Evolutionary conservation across 2,113 vertebrate genomes (phyloP).

Genomic region (Hippocampus barbouri): DNA sequence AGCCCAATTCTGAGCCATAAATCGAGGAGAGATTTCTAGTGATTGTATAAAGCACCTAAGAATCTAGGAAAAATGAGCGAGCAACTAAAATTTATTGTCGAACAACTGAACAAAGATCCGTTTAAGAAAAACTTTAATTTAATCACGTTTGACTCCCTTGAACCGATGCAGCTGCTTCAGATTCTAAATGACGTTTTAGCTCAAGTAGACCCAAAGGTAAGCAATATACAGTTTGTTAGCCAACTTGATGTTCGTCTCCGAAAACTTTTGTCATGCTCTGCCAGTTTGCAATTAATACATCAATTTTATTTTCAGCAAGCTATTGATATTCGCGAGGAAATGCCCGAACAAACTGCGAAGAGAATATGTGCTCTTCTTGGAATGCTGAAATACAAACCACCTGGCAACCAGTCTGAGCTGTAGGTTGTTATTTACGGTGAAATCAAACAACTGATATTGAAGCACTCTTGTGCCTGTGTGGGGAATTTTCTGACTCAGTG

Average conservation of each 20-base stretch:
- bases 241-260: background rate
- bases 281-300: background rate
- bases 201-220: conserved; percentile 95
- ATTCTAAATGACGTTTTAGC: conserved; percentile 89
- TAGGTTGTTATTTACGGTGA: conserved; percentile 50
- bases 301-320: conserved; percentile 74
- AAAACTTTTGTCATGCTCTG: background rate
- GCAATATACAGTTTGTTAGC: background rate
- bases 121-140: conserved; percentile 93
- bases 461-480: background rate
- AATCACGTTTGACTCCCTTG: conserved; percentile 93
- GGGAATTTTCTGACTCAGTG: background rate
- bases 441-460: background rate
- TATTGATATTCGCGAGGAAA: conserved; percentile 92
- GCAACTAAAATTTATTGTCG: conserved; percentile 91
- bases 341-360: conserved; percentile 91
- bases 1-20: background rate
- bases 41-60: conserved; percentile 28
- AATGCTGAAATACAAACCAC: conserved; percentile 92
- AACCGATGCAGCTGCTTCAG: conserved; percentile 89
- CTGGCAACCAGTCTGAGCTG: conserved; percentile 80
- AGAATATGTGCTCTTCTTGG: conserved; percentile 86
- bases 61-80: conserved; percentile 80
- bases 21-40: conserved; percentile 2
- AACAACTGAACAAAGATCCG: conserved; percentile 90